These are phyloP conservation scores for Phyllotreta cruciferae DNA, from an alignment of 2,888 invertebrate species.

Conservation along the genomic window DNA sequence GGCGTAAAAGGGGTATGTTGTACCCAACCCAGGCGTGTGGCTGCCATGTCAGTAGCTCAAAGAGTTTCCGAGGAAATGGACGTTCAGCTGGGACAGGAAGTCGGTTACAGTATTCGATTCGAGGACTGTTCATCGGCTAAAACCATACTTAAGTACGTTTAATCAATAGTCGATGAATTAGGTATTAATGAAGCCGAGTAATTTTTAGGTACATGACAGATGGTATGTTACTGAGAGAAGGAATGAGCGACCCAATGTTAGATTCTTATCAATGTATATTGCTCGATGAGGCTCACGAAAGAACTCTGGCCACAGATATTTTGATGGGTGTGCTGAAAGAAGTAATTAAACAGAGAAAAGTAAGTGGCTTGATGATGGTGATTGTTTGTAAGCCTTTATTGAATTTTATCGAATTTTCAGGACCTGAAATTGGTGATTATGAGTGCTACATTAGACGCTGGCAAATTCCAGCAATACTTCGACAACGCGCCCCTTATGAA, in stretches of 20 bases:
- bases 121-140: constrained; percentile 97
- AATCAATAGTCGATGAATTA: background rate
- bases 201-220: constrained; percentile 91
- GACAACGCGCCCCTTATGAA: constrained; percentile 98
- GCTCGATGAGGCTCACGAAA: constrained; percentile 98
- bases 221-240: constrained; percentile 99
- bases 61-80: constrained; percentile 99
- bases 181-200: too few species aligned
- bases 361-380: background rate
- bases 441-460: constrained; percentile 99
- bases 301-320: constrained; percentile 97
- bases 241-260: constrained; percentile 98
- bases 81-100: constrained; percentile 88
- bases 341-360: constrained; percentile 85
- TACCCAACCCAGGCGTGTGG: constrained; percentile 96
- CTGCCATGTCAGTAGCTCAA: constrained; percentile 99
- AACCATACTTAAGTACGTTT: constrained; percentile 84
- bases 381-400: too few species aligned
- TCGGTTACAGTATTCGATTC: constrained; percentile 97
- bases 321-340: constrained; percentile 99
- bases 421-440: constrained; percentile 98
- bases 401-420: background rate
- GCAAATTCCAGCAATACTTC: constrained; percentile 99
- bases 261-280: constrained; percentile 95
- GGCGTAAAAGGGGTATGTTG: constrained; percentile 88